Evolutionary conservation across 2,797 vertebrate species (phyloP), one percentile per base, ranked within the genome.

Genomic region (Hephaestus fuliginosus): DNA sequence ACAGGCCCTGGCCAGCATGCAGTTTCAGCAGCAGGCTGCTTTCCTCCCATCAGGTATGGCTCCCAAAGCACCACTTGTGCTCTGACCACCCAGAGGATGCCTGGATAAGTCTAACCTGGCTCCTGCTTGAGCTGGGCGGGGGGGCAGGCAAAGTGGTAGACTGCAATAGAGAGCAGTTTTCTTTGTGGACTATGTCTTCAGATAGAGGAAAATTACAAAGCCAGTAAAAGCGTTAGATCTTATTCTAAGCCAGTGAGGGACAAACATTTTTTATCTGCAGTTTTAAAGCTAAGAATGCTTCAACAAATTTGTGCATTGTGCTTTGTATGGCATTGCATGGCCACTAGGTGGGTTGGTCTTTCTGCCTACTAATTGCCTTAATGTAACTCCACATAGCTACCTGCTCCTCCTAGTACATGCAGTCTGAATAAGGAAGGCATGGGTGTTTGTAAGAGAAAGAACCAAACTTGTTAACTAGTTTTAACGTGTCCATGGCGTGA

Each of bases 1-100:
- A 93, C 98, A 99, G 95, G 96, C 98, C 94, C 95, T 99, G 95
- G 96, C 98, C 94, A 99, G 96, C 96, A 97, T 99, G 97, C 98
- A 98, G 95, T 96, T 99, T 96, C 98, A 97, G 94, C 98, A 98
- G 94, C 97, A 95, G 85, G 94, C 95, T 85, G 95, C 95, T 85
- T 96, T 96, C 94, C 92, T 96, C 77, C 96, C 96, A 86, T 95
- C 96, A 95, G 96, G 95, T 96, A 96, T 89, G 95, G 89, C 80
- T 91, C 81, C 82, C 66, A 70, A 83, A 82, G 86, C 80, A 62
- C 76, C 36, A 78, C 62, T 74, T 79, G 83, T 69, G 87, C 86
- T 89, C 80, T 74, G 78, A 87, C 58, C 78, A 67, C 70, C 86
- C 73, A 63, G 81, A 86, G 87, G 83, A 87, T 61, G 85, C 81